These are phyloP conservation scores for Bubo blakistoni DNA, from an alignment of 2,113 vertebrate genomes.

Conservation along the genomic window DNA sequence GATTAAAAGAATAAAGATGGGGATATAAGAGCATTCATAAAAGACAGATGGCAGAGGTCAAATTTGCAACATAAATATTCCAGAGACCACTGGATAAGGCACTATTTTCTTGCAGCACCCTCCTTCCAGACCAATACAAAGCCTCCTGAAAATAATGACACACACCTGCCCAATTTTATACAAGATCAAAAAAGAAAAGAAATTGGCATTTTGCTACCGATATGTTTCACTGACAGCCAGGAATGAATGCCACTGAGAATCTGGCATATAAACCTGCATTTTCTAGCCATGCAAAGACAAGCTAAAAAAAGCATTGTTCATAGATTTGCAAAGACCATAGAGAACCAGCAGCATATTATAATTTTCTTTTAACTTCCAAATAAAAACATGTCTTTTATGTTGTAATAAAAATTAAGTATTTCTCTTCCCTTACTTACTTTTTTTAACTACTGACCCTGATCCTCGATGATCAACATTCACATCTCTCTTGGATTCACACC, in stretches of 20 bases:
- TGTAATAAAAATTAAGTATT: not conserved
- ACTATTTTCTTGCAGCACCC: not conserved
- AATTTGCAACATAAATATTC: not conserved
- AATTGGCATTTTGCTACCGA: not conserved
- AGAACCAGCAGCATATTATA: not conserved
- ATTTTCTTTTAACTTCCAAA: not conserved
- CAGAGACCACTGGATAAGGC: not conserved
- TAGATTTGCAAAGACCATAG: not conserved
- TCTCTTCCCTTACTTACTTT: not conserved
- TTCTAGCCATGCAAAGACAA: not conserved
- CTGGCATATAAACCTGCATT: not conserved
- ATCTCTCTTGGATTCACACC: constrained; percentile 29
- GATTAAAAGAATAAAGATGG: not conserved
- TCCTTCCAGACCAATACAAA: not conserved
- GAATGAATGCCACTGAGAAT: not conserved
- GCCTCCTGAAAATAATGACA: not conserved
- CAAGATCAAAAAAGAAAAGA: not conserved
- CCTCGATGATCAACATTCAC: not conserved
- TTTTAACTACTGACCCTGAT: constrained; percentile 23
- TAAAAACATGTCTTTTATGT: not conserved
- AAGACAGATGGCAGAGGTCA: not conserved
- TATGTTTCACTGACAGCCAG: not conserved
- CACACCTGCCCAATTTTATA: not conserved
- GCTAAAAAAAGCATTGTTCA: not conserved
- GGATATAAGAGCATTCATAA: not conserved